Conservation (phyloP, 2,113 vertebrate genomes). For the Perccottus glenii region DNA sequence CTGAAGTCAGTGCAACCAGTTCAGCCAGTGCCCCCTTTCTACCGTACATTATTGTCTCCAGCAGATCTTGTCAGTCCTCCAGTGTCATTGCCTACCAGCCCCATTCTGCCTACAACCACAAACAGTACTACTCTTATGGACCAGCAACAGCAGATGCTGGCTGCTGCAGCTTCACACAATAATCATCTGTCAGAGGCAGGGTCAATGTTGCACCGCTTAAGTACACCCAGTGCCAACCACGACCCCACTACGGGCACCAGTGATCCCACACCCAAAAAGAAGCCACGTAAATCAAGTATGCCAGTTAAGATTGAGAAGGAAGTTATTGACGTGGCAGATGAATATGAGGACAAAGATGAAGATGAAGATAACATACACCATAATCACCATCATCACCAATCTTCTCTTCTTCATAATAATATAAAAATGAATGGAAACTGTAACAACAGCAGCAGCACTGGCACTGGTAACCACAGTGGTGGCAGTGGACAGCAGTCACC, state of each 20-base stretch:
- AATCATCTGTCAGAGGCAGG: slow-evolving; percentile 83
- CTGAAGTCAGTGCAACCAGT: slow-evolving; percentile 98
- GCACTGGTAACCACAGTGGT: slow-evolving; percentile 87
- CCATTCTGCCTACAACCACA: slow-evolving; percentile 89
- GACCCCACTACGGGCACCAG: slow-evolving; percentile 79
- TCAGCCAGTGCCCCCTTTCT: slow-evolving; percentile 98
- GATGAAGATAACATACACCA: slow-evolving; percentile 84
- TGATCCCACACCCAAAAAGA: slow-evolving; percentile 96
- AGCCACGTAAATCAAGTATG: slow-evolving; percentile 98
- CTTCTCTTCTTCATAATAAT: slow-evolving; percentile 72
- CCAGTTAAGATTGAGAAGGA: slow-evolving; percentile 99
- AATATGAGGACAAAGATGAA: slow-evolving; percentile 95
- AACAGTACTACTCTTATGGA: slow-evolving; percentile 79
- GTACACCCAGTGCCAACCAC: slow-evolving; percentile 80
- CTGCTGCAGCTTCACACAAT: slow-evolving; percentile 76
- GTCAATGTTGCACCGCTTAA: slow-evolving; percentile 76
- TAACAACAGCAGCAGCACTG: slow-evolving; percentile 85
- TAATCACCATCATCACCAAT: slow-evolving; percentile 70
- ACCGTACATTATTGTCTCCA: slow-evolving; percentile 92
- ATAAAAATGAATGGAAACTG: slow-evolving; percentile 84
- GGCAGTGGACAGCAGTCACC: slow-evolving; percentile 90
- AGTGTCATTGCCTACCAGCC: slow-evolving; percentile 93
- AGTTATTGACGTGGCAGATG: slow-evolving; percentile 93
- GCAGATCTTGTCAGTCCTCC: slow-evolving; percentile 95
- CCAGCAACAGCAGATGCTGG: slow-evolving; percentile 82